Base-by-base conservation (phyloP, 2,797 vertebrate genomes). In the Dryobates pubescens region DNA sequence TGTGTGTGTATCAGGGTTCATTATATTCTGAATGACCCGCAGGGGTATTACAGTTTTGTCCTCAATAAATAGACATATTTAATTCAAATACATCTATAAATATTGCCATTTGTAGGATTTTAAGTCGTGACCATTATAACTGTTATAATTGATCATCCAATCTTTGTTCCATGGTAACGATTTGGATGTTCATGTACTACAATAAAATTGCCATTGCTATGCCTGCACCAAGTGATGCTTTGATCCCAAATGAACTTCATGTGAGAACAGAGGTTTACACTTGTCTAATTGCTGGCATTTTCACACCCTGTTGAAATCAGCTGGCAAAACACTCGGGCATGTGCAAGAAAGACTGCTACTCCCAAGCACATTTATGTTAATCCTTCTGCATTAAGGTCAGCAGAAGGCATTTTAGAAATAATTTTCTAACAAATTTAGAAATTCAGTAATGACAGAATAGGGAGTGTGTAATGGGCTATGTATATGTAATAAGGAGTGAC, bases 81-180 rank as follows among this genome's bases (percentile, higher is more conserved):
- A 45, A 71, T 88, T 79, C 36, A 70, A 87, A 79, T 58, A 43
- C 6, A 1, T 75, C 8, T 77, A 82, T 78, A 53, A 91, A 89
- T 82, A 73, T 54, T 86, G 20, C 57, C 45, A 27, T 87, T 89
- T 82, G 41, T 80, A 72, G 1, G 1, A 64, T 92, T 92, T 89
- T 56, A 85, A 95, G 36, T 78, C 27, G 78, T n/a, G 47, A 86
- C 15, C 49, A 70, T 86, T 93, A 23, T 90, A 78, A 85, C 65
- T 89, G 49, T 86, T 78, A 20, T 59, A 93, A 92, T 32, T 75
- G 65, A 75, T 83, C 86, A 38, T 43, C 77, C 30, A 56, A 69
- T 69, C 89, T 87, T 92, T 92, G 73, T 64, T 91, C 87, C 85
- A 73, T 67, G 67, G 82, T 81, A 89, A 86, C 47, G 57, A n/a